Base-by-base conservation (phyloP, 2,113 vertebrate genomes). In the Struthio camelus region DNA sequence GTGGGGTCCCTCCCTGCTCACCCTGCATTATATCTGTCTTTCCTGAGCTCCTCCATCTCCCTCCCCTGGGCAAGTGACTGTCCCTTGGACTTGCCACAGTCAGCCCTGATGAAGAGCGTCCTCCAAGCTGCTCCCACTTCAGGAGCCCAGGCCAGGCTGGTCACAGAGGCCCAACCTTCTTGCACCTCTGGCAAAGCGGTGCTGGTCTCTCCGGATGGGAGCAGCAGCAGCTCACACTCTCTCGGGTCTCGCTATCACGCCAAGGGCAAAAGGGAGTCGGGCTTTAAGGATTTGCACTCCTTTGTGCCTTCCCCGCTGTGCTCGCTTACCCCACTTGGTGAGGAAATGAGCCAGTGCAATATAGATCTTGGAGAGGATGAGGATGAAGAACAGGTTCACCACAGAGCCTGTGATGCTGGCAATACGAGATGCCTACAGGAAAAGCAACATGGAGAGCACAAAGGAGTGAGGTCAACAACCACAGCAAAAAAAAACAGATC, bases 321-420 rank as follows among this genome's bases (percentile, higher is more conserved):
- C 2, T 70, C 36, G 58, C 97, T 96, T 92, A 99, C 98, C 98
- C 98, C 98, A 98, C 44, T 91, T 98, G 6, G 98, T 99, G 64
- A 99, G 98, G 81, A 98, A 67, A 27, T 95, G 96, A 14, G 98
- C 98, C 91, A 98, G 92, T 7, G 90, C 80, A 48, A 93, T 95
- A 65, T 98, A 98, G 73, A 98, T 65, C 81, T 94, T 97, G 77
- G 98, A 98, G 77, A 98, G 93, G 71, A 98, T 78, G 80, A 99
- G 96, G 90, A 98, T 98, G 95, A 98, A 90, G 80, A 98, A 3
- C 38, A 99, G 97, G 88, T 98, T 99, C 91, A 98, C 83, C 32
- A 98, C 64, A 0, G 98, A 98, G 48, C 98, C 96, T 0, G 98
- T 97, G 15, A 99, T 9, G 79, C 98, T 98, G 86, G 98, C 96